Conservation (phyloP, 2,888 invertebrate genomes). For the Harpagoxenus sublaevis region DNA sequence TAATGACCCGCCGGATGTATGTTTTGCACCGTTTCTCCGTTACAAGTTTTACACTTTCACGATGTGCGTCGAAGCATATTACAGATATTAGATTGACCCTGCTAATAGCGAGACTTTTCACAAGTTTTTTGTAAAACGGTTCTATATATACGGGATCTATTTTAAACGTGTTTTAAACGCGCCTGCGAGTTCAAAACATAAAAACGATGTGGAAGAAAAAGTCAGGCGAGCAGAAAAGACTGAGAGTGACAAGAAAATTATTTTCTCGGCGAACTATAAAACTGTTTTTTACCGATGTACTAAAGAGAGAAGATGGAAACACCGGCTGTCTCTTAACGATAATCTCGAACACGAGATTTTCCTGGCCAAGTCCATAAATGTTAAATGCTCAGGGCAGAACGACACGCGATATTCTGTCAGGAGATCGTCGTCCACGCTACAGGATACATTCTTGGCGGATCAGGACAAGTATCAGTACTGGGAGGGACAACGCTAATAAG, state of each 20-base stretch:
- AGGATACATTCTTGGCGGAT: constrained; percentile 62
- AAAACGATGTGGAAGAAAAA: not conserved
- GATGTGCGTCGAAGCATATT: constrained; percentile 23
- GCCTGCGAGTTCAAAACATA: not conserved
- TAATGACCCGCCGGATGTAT: constrained; percentile 41
- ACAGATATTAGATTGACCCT: constrained; percentile 14
- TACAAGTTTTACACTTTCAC: constrained; percentile 51
- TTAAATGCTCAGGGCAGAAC: constrained; percentile 78
- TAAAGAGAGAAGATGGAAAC: not conserved
- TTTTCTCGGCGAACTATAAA: not conserved
- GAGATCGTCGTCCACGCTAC: constrained; percentile 56
- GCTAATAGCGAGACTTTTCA: constrained; percentile 24
- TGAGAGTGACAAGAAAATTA: constrained; percentile 15
- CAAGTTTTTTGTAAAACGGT: not conserved
- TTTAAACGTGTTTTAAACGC: not conserved
- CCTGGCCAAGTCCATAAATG: constrained; percentile 79
- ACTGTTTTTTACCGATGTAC: not conserved
- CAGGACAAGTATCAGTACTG: constrained; percentile 57
- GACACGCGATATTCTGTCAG: constrained; percentile 76
- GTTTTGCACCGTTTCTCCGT: constrained; percentile 45
- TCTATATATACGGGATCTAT: not conserved
- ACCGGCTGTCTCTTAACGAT: constrained; percentile 51
- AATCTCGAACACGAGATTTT: constrained; percentile 64
- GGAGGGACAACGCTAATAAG: constrained; percentile 64
- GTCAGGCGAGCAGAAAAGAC: constrained; percentile 13